phyloP scores from a whole-genome alignment of 2,888 invertebrate genomes.

The Papilio protenor region DNA sequence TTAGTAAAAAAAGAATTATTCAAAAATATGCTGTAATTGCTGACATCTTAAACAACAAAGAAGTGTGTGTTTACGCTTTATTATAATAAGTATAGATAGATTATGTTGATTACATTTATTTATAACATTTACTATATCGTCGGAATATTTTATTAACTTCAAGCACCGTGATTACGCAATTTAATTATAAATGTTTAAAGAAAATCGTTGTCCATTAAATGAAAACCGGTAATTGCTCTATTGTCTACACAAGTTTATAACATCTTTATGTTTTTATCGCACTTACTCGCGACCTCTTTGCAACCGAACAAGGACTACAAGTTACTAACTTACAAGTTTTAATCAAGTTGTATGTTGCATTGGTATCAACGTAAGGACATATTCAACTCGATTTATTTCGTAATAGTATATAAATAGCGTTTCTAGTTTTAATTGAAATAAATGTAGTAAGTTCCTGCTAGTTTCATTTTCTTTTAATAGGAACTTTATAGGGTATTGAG shows the following conservation, averaged over 20 bases:
- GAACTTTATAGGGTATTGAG: no score
- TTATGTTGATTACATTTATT: no score
- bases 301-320: slow-evolving; percentile 22
- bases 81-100: no score
- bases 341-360: not conserved
- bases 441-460: not conserved
- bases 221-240: slow-evolving; percentile 25
- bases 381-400: not conserved
- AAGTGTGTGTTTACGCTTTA: no score
- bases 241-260: slow-evolving; percentile 18
- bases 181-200: not conserved
- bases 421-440: not conserved
- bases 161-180: not conserved
- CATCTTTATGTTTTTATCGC: not conserved
- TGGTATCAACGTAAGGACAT: not conserved
- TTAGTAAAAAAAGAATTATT: no score
- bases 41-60: no score
- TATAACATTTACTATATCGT: not conserved
- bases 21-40: no score
- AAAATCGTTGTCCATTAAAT: slow-evolving; percentile 1
- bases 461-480: no score
- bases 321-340: not conserved
- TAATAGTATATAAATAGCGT: not conserved
- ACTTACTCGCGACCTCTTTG: slow-evolving; percentile 13
- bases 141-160: not conserved